Base-by-base conservation (phyloP, 2,797 vertebrate species). In the Coregonus ussuriensis region DNA sequence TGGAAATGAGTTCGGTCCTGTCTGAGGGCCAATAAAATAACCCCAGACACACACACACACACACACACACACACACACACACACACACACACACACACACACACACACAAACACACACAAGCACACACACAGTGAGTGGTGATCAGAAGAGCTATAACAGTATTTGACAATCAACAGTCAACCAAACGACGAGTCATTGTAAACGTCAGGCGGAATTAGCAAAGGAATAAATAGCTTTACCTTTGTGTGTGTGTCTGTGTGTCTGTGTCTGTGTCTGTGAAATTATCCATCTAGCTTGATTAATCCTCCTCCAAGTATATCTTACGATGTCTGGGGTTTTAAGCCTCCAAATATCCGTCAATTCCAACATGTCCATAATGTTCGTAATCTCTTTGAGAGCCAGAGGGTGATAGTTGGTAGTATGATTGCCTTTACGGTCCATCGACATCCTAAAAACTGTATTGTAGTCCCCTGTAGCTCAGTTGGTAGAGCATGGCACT, bases 161-260 rank as follows among this genome's bases (percentile, higher is more conserved):
- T 92, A 93, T 94, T 94, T 95, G 94, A 94, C 94, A 94, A 88
- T 94, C 91, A 92, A 91, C 92, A 93, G 93, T 84, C 88, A 94
- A 93, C 91, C 88, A 89, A 94, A 93, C 93, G 90, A 88, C 87
- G 81, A 63, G 92, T 93, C 93, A 94, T 94, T 94, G 93, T 94
- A 93, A 93, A 95, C 91, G 93, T 95, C 94, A 95, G 91, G 89
- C 87, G 81, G 89, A 92, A 93, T 95, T 95, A 94, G 91, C 88
- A 86, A 85, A 88, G 85, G 91, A 93, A 93, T 91, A 93, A 94
- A 93, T 93, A 92, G 88, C 82, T 90, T 88, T 79, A 89, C 86
- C 86, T 91, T 90, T 80, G 85, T 82, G 82, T 83, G 84, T 74
- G 81, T 83, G 79, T 79, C 76, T n/a, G 59, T 25, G 59, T 25